These are phyloP conservation scores for Spondyliosoma cantharus DNA, from an alignment of 2,797 vertebrate species.

Conservation along the genomic window DNA sequence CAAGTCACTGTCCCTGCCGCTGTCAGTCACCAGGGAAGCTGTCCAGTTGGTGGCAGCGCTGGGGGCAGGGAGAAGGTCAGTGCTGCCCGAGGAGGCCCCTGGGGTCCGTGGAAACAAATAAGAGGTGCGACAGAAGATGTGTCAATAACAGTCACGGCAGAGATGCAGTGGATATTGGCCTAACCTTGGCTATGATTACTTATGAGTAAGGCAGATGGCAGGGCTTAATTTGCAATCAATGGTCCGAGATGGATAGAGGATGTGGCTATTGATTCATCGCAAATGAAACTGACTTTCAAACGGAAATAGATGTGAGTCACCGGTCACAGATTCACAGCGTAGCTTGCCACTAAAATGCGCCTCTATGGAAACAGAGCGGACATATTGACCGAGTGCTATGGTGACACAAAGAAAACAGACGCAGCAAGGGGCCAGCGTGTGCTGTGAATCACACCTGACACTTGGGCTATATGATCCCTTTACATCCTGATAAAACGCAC, in stretches of 20 bases:
- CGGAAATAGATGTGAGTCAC: slow-evolving; percentile 53
- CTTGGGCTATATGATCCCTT: slow-evolving; percentile 27
- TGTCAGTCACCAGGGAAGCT: slow-evolving; percentile 89
- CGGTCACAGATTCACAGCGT: slow-evolving; percentile 33
- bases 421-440: neutral
- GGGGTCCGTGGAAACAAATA: slow-evolving; percentile 53
- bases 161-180: slow-evolving; percentile 49
- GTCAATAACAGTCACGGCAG: slow-evolving; percentile 70
- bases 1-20: slow-evolving; percentile 87
- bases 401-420: slow-evolving; percentile 34
- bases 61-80: slow-evolving; percentile 93
- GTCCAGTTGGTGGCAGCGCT: slow-evolving; percentile 93
- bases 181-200: slow-evolving; percentile 79
- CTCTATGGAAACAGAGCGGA: slow-evolving; percentile 43
- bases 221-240: slow-evolving; percentile 79
- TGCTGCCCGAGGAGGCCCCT: slow-evolving; percentile 96
- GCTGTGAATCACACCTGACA: slow-evolving; percentile 13
- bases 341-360: slow-evolving; percentile 33
- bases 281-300: slow-evolving; percentile 75
- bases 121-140: slow-evolving; percentile 52
- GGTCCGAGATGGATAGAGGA: slow-evolving; percentile 65
- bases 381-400: slow-evolving; percentile 18
- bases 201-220: slow-evolving; percentile 70
- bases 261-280: slow-evolving; percentile 74
- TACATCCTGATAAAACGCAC: slow-evolving; percentile 48